Percentiles rank a stretch among this genome's conserved stretches.
Conservation (phyloP, 1,140 invertebrate species). For the Rhagoletis pomonella region DNA sequence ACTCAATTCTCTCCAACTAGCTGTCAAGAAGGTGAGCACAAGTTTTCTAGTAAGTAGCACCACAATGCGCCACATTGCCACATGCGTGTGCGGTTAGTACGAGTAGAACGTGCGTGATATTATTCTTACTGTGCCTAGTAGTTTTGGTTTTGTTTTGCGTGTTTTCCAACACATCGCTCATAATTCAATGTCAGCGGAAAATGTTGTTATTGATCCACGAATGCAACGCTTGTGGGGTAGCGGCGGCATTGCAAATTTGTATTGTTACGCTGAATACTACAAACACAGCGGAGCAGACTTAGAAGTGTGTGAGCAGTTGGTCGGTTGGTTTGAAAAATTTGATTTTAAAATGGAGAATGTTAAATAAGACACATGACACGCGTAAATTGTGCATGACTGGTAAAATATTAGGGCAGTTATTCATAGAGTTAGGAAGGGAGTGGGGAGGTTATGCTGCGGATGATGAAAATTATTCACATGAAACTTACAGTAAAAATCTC, state of each 20-base stretch:
- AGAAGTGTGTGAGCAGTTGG: not conserved
- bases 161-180: slow-evolving; percentile 37
- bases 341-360: slow-evolving; percentile 17
- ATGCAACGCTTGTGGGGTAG: too few species aligned
- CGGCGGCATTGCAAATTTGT: not conserved
- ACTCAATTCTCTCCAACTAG: not conserved
- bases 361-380: slow-evolving; percentile 2
- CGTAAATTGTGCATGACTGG: not conserved
- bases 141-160: not conserved
- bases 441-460: too few species aligned
- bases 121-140: not conserved
- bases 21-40: slow-evolving; percentile 38
- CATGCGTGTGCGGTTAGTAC: slow-evolving; percentile 36
- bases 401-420: not conserved
- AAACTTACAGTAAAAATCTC: too few species aligned
- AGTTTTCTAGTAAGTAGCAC: not conserved
- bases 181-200: slow-evolving; percentile 51
- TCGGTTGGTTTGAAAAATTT: slow-evolving; percentile 7
- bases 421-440: not conserved
- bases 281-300: not conserved
- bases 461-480: too few species aligned
- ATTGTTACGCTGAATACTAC: not conserved
- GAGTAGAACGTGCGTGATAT: not conserved
- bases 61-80: not conserved
- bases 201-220: not conserved